These are phyloP conservation scores for Ailurus styani DNA, from an alignment of 2,113 vertebrate species.

Conservation along the genomic window DNA sequence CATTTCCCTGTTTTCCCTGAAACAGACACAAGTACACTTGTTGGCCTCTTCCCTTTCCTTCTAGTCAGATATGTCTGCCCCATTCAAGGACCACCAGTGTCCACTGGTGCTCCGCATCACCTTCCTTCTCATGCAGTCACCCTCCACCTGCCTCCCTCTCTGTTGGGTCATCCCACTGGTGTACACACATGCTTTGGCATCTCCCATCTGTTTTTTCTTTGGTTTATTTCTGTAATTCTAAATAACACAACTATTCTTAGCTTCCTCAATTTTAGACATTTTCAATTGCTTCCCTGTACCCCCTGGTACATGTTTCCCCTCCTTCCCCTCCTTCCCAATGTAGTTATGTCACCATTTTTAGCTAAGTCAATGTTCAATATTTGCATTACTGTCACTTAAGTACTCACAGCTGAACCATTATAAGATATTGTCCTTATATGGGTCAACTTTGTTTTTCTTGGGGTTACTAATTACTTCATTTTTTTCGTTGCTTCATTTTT, in stretches of 20 bases:
- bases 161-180: background rate
- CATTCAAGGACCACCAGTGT: background rate
- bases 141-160: background rate
- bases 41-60: background rate
- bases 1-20: background rate
- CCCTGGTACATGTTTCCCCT: background rate
- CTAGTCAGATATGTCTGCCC: background rate
- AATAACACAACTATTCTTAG: slow-evolving; percentile 34
- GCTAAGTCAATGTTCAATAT: background rate
- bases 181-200: background rate
- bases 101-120: background rate
- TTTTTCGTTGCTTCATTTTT: background rate
- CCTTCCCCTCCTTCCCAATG: background rate
- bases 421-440: background rate
- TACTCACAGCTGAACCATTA: background rate
- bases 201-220: slow-evolving; percentile 9
- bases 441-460: background rate
- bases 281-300: background rate
- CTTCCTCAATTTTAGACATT: slow-evolving; percentile 16
- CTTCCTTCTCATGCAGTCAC: too few species aligned
- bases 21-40: background rate
- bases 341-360: background rate
- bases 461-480: background rate
- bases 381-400: background rate
- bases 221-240: slow-evolving; percentile 9